Evolutionary conservation across 2,888 invertebrate species (phyloP), one percentile per base, ranked within the genome.

Genomic region (Lasioglossum calceatum): DNA sequence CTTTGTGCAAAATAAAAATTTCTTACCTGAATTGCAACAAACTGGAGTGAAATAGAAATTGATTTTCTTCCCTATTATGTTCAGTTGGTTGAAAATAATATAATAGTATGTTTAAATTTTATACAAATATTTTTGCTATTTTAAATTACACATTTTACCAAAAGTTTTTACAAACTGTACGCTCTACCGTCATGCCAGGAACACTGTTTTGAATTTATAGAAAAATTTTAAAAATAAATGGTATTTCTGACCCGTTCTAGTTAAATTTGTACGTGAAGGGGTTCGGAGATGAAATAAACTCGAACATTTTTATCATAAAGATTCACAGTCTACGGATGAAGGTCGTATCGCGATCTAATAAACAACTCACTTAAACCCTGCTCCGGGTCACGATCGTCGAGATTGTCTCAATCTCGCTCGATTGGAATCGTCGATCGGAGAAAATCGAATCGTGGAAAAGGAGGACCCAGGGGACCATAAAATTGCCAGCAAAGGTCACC

Each of bases 361-460:
- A 76, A 81, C 61, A 50, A 81, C 71, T 61, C 42, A 19, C 39
- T 76, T 61, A 19, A 47, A 70, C 23, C 19, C 10, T 67, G 32
- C 0, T 76, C 23, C 47, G 71, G 39, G 75, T 76, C 83, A 74
- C 85, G 89, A 88, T 85, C 86, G 79, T 27, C 27, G 36, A 82
- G 85, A 88, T 87, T 90, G 87, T 82, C 88, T 78, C 77, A 72
- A 88, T 88, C 75, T 71, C 54, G 72, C 58, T 73, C 44, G 80
- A 77, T 70, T 44, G 82, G 70, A 39, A 71, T 67, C 42, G 78
- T 73, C 87, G 84, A 82, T 86, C 79, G 74, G 74, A 80, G 89
- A 81, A 88, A 90, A 90, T 90, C 88, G 87, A 88, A 90, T 90
- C 81, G 74, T 36, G 4, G 81, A 14, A 36, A 50, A 72, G 82